These are phyloP conservation scores for Nerophis ophidion DNA, from an alignment of 2,113 vertebrate genomes.

Conservation along the genomic window DNA sequence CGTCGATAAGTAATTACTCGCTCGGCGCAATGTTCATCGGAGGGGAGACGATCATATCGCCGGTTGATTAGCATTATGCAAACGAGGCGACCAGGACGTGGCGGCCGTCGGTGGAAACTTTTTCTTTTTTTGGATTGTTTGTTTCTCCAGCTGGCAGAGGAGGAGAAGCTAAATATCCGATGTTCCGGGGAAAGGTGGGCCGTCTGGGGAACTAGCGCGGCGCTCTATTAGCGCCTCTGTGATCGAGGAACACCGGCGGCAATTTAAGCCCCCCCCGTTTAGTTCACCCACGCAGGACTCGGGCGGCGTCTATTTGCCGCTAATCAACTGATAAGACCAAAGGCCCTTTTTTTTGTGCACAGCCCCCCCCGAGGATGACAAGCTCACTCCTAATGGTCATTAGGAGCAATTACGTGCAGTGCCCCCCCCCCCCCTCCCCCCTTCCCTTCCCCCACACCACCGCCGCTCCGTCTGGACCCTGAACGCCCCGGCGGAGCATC, in stretches of 20 bases:
- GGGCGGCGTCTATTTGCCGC: constrained; percentile 67
- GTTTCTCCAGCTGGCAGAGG: too few relatives aligned
- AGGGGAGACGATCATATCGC: constrained; percentile 61
- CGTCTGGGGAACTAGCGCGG: constrained; percentile 48
- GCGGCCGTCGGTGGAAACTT: constrained; percentile 27
- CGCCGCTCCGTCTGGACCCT: constrained; percentile 21
- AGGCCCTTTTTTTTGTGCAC: constrained; percentile 60
- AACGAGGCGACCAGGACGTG: constrained; percentile 56
- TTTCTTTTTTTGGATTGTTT: too few relatives aligned
- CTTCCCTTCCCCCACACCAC: constrained; percentile 5
- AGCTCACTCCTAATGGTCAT: constrained; percentile 76
- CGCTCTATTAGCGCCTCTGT: constrained; percentile 65
- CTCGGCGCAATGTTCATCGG: constrained; percentile 62
- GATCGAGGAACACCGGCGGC: constrained; percentile 54
- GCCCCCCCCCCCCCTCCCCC: constrained; percentile 55
- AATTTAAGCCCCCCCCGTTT: constrained; percentile 61
- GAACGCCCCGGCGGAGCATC: constrained; percentile 24
- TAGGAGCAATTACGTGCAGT: constrained; percentile 74
- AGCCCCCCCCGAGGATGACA: constrained; percentile 69
- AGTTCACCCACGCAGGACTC: constrained; percentile 73
- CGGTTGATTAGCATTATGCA: constrained; percentile 64
- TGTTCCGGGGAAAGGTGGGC: too few relatives aligned
- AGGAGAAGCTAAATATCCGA: too few relatives aligned
- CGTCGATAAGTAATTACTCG: constrained; percentile 75
- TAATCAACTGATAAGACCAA: constrained; percentile 78